Percentiles rank a stretch among this genome's conserved stretches.
phyloP scores from a whole-genome alignment of 2,888 invertebrate species.

The Leptura quadrifasciata region DNA sequence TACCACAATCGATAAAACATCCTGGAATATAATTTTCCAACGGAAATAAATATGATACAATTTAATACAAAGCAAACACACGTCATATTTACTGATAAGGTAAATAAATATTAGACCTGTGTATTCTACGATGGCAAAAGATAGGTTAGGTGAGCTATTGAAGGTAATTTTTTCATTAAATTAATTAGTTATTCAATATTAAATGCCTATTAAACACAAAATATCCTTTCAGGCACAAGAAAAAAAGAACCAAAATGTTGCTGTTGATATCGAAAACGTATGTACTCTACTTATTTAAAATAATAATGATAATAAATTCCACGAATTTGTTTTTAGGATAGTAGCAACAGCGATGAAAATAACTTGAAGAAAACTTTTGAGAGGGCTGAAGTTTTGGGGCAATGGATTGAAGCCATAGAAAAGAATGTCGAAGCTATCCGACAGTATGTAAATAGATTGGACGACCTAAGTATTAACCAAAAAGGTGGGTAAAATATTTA shows the following conservation, averaged over 20 bases:
- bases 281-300: constrained; percentile 30
- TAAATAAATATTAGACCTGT: constrained; percentile 28
- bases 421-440: constrained; percentile 71
- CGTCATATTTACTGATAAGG: constrained; percentile 38
- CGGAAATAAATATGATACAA: constrained; percentile 12
- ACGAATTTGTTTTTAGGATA: constrained; percentile 22
- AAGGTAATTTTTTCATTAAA: constrained; percentile 42
- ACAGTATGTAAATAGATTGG: constrained; percentile 53
- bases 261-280: constrained; percentile 53
- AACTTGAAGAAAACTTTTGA: constrained; percentile 61
- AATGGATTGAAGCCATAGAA: constrained; percentile 75
- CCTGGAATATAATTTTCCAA: constrained; percentile 20
- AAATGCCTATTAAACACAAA: background rate
- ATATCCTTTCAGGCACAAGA: constrained; percentile 42
- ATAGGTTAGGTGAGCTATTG: constrained; percentile 62
- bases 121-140: constrained; percentile 60
- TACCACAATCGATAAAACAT: background rate
- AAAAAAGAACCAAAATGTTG: constrained; percentile 46
- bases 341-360: constrained; percentile 25
- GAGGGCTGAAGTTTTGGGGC: constrained; percentile 70
- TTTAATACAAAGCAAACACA: constrained; percentile 12
- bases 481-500: constrained; percentile 67
- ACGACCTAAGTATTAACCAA: constrained; percentile 59
- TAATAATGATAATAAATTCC: background rate
- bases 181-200: background rate